phyloP scores from a whole-genome alignment of 1,140 invertebrate genomes.

The Drosophila lini region DNA sequence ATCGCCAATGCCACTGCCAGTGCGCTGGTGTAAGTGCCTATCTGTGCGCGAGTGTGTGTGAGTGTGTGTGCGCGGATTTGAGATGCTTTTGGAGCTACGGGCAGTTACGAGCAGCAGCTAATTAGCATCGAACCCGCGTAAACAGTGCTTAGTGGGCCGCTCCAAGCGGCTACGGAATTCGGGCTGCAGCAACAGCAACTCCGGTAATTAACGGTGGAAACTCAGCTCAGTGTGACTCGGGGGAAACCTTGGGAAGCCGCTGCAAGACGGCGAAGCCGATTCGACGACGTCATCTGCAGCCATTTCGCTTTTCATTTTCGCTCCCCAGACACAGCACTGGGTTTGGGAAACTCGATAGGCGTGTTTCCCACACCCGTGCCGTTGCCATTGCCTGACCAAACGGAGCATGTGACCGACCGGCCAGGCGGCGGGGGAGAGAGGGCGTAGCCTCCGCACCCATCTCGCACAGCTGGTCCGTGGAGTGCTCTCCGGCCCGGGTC shows the following conservation, averaged over 20 bases:
- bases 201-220: conserved; percentile 56
- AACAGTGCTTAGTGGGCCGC: conserved; percentile 35
- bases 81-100: conserved; percentile 41
- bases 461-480: conserved; percentile 11
- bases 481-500: conserved; percentile 61
- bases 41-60: conserved; percentile 21
- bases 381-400: conserved; percentile 12
- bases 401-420: conserved; percentile 54
- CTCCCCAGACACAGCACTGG: conserved; percentile 7
- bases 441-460: conserved; percentile 12
- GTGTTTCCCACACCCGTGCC: conserved; percentile 29
- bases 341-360: conserved; percentile 41
- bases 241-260: conserved; percentile 62
- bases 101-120: conserved; percentile 25
- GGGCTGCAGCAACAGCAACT: conserved; percentile 57
- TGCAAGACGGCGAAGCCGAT: conserved; percentile 24
- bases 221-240: conserved; percentile 23
- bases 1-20: conserved; percentile 40
- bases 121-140: conserved; percentile 55
- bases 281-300: conserved; percentile 59
- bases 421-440: conserved; percentile 1
- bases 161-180: conserved; percentile 30
- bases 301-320: conserved; percentile 75
- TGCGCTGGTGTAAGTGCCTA: conserved; percentile 22
- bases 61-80: conserved; percentile 40